phyloP scores from a whole-genome alignment of 2,797 vertebrate genomes.

The Champsocephalus esox region DNA sequence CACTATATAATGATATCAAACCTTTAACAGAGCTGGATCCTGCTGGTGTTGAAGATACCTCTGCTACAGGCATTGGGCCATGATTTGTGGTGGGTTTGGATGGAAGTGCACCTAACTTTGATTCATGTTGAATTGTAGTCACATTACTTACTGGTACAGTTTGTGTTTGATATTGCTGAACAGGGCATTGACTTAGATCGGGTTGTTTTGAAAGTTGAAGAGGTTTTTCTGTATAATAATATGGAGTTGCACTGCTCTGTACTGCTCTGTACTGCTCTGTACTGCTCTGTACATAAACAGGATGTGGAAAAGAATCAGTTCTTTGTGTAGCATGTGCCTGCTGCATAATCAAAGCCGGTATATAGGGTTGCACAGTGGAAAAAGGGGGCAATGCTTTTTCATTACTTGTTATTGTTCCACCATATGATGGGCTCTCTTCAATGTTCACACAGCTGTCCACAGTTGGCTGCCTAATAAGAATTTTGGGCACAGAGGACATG shows the following conservation, averaged over 20 bases:
- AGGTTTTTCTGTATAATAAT: conserved; percentile 28
- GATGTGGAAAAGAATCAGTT: conserved; percentile 14
- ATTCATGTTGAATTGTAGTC: conserved; percentile 34
- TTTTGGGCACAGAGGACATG: conserved; percentile 52
- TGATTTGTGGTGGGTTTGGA: conserved; percentile 35
- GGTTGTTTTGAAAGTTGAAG: conserved; percentile 35
- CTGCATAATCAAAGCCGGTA: conserved; percentile 12
- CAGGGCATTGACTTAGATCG: conserved; percentile 30
- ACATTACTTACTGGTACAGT: conserved; percentile 23
- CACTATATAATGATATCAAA: conserved; percentile 77
- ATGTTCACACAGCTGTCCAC: conserved; percentile 66
- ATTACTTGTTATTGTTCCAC: conserved; percentile 21
- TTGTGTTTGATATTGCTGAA: conserved; percentile 39
- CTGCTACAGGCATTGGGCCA: conserved; percentile 17
- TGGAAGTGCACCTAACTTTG: conserved; percentile 26
- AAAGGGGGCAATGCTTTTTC: conserved; percentile 11
- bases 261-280: conserved; percentile 12
- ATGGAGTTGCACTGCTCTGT: conserved; percentile 10
- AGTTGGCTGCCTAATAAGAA: conserved; percentile 80
- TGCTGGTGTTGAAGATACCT: conserved; percentile 23
- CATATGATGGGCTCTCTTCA: conserved; percentile 61
- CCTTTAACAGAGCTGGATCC: conserved; percentile 64
- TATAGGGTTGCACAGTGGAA: conserved; percentile 34
- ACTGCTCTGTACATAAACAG: conserved; percentile 14
- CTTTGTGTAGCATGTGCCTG: conserved; percentile 14